Conservation (phyloP, 2,888 invertebrate genomes). For the Leptinotarsa juncta region DNA sequence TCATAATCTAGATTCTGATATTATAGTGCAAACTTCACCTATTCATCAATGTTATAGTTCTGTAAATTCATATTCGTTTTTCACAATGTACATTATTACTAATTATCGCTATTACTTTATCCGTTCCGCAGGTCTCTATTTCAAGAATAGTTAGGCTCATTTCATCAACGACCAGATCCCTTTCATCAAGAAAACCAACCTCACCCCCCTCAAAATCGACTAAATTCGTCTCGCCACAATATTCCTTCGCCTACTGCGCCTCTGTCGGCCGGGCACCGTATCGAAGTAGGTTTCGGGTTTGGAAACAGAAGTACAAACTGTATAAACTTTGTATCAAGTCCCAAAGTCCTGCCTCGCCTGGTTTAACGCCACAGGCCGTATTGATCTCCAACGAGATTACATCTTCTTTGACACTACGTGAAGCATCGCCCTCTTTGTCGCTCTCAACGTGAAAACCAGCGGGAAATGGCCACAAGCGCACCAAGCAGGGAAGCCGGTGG, state of each 20-base stretch:
- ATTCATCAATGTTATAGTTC: no score
- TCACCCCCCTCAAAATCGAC: no score
- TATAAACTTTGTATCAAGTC: conserved; percentile 62
- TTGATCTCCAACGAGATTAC: conserved; percentile 64
- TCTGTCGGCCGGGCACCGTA: conserved; percentile 15
- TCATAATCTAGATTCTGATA: no score
- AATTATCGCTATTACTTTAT: no score
- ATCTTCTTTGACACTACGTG: conserved; percentile 62
- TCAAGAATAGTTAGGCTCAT: no score
- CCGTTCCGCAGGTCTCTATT: no score
- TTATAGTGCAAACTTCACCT: no score
- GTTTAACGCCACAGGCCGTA: conserved; percentile 65
- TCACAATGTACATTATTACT: no score
- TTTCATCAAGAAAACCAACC: no score
- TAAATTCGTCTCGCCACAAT: background rate
- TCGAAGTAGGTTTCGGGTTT: conserved; percentile 31
- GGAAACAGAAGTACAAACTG: conserved; percentile 39
- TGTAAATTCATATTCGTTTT: no score
- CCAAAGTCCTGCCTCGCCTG: conserved; percentile 61
- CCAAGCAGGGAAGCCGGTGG: conserved; percentile 29
- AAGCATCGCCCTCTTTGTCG: conserved; percentile 55
- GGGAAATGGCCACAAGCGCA: conserved; percentile 35
- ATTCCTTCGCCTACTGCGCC: conserved; percentile 1
- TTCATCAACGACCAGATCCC: no score
- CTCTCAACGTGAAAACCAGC: conserved; percentile 28